Conservation (phyloP, 2,113 vertebrate species). For the Nothobranchius furzeri region DNA sequence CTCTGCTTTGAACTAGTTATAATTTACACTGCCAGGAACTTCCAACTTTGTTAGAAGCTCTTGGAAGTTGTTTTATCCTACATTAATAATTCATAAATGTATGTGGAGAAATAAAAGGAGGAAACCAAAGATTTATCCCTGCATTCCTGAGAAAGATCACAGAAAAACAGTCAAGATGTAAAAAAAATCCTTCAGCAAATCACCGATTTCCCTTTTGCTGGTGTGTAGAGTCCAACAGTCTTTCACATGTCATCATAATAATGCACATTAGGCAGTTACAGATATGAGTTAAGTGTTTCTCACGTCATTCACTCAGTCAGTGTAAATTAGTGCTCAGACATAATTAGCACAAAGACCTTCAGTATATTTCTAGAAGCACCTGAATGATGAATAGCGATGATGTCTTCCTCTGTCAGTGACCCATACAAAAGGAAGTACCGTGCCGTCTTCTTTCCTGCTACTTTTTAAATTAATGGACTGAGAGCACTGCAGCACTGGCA, state of each 20-base stretch:
- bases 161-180: background rate
- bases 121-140: background rate
- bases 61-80: background rate
- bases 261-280: background rate
- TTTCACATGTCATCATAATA: too few relatives aligned
- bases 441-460: background rate
- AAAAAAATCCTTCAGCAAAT: background rate
- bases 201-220: too few relatives aligned
- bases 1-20: too few relatives aligned
- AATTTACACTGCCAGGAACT: background rate
- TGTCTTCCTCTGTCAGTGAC: background rate
- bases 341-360: conserved; percentile 6
- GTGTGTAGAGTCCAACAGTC: too few relatives aligned
- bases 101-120: background rate
- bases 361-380: conserved; percentile 4
- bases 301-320: background rate
- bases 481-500: background rate
- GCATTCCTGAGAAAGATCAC: background rate
- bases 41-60: too few relatives aligned
- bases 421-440: background rate
- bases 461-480: background rate
- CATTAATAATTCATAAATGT: background rate
- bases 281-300: background rate
- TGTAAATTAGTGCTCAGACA: background rate
- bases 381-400: conserved; percentile 18